A percentile compares a stretch with the other conserved stretches of the same genome.
Evolutionary conservation across 2,888 invertebrate species (phyloP).

Genomic region (Sicus ferrugineus): DNA sequence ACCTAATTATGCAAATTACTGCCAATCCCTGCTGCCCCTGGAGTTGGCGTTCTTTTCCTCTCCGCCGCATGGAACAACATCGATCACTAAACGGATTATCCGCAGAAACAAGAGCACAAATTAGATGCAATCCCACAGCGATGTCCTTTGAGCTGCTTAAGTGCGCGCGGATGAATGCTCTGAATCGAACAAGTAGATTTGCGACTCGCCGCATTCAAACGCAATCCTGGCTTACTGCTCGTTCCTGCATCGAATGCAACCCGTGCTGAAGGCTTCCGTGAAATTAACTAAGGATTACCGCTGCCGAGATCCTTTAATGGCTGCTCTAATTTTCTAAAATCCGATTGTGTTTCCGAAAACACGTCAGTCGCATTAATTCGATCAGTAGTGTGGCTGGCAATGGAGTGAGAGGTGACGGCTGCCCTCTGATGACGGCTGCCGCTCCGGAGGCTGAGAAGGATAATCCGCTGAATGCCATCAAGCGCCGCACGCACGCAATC

Average conservation of each 20-base stretch:
- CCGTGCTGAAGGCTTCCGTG: background rate
- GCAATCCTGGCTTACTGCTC: no score
- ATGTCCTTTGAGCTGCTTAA: background rate
- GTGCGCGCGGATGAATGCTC: background rate
- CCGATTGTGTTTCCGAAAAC: background rate
- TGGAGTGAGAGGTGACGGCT: background rate
- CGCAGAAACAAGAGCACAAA: background rate
- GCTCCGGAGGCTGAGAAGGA: background rate
- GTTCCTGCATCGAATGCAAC: background rate
- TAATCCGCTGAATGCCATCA: background rate
- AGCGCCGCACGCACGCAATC: background rate
- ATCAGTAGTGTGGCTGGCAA: no score
- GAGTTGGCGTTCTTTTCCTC: background rate
- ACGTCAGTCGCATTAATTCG: background rate
- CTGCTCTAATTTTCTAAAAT: background rate
- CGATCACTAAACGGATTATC: background rate
- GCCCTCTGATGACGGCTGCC: background rate
- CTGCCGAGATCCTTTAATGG: background rate
- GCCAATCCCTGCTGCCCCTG: background rate
- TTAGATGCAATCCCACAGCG: background rate
- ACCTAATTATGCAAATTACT: conserved; percentile 10
- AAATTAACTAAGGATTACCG: background rate
- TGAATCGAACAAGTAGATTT: background rate
- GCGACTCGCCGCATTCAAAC: background rate
- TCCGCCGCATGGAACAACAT: background rate